phyloP scores from a whole-genome alignment of 2,888 invertebrate genomes.

The Chorisops tibialis region DNA sequence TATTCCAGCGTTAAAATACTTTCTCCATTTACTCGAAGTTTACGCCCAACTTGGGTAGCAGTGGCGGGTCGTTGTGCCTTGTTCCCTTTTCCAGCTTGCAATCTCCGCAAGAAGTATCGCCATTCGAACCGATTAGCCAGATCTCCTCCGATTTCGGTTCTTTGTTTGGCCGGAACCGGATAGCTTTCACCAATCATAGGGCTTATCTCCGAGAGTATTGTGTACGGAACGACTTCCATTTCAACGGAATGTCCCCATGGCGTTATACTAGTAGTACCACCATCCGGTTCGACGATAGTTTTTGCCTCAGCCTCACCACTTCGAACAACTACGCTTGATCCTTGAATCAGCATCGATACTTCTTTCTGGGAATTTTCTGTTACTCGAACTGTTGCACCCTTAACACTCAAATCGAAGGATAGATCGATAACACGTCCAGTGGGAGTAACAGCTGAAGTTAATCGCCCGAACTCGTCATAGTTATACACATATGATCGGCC shows the following conservation, averaged over 20 bases:
- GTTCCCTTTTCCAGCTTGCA: slow-evolving; percentile 59
- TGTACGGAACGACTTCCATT: slow-evolving; percentile 88
- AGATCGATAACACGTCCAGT: slow-evolving; percentile 90
- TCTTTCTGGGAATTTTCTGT: slow-evolving; percentile 80
- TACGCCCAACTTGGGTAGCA: slow-evolving; percentile 75
- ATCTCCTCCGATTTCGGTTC: slow-evolving; percentile 85
- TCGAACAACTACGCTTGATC: slow-evolving; percentile 77
- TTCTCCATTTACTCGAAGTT: slow-evolving; percentile 85
- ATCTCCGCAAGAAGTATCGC: slow-evolving; percentile 84
- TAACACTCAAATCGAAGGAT: slow-evolving; percentile 83
- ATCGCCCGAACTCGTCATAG: slow-evolving; percentile 90
- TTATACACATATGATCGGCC: slow-evolving; percentile 90
- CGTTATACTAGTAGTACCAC: slow-evolving; percentile 74
- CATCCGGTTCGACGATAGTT: slow-evolving; percentile 76
- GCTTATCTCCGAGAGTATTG: slow-evolving; percentile 82
- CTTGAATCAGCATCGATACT: slow-evolving; percentile 81
- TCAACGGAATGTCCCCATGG: slow-evolving; percentile 87
- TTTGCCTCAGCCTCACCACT: slow-evolving; percentile 79
- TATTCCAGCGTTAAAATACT: slow-evolving; percentile 88
- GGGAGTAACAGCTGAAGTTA: slow-evolving; percentile 88
- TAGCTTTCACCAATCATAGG: slow-evolving; percentile 86
- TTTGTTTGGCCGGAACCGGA: slow-evolving; percentile 86
- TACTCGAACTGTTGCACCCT: slow-evolving; percentile 84
- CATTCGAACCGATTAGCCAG: slow-evolving; percentile 92
- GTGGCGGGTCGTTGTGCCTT: slow-evolving; percentile 53